A percentile compares a stretch with the other conserved stretches of the same genome.
phyloP scores from a whole-genome alignment of 2,113 vertebrate genomes.

The Siphamia tubifer region DNA sequence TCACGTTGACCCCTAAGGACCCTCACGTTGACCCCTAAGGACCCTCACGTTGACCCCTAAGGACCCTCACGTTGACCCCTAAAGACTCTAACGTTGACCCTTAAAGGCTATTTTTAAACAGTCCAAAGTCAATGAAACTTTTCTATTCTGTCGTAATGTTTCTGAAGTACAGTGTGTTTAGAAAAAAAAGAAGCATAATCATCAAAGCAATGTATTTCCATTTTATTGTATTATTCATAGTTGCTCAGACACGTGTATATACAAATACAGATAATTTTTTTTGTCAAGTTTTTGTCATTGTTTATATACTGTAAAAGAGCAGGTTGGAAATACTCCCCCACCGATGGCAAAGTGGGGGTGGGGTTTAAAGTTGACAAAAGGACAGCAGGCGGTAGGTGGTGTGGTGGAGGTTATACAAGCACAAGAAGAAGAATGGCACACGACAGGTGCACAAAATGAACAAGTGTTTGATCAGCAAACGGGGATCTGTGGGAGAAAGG shows the following conservation, averaged over 20 bases:
- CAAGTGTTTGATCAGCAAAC: slow-evolving; percentile 46
- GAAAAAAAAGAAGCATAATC: slow-evolving; percentile 10
- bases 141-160: no score
- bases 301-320: slow-evolving; percentile 93
- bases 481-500: slow-evolving; percentile 15
- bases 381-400: slow-evolving; percentile 75
- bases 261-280: slow-evolving; percentile 97
- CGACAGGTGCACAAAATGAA: slow-evolving; percentile 55
- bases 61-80: no score
- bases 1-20: no score
- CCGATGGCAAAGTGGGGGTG: slow-evolving; percentile 83
- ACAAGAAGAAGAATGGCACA: slow-evolving; percentile 49
- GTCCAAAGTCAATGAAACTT: no score
- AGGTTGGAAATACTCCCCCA: slow-evolving; percentile 89
- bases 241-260: slow-evolving; percentile 99
- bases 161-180: no score
- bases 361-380: slow-evolving; percentile 78
- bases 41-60: no score
- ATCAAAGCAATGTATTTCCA: slow-evolving; percentile 72
- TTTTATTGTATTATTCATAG: slow-evolving; percentile 95
- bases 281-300: slow-evolving; percentile 76
- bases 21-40: no score
- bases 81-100: no score
- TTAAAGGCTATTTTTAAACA: no score
- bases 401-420: slow-evolving; percentile 57